Evolutionary conservation across 2,888 invertebrate genomes (phyloP), one percentile per base, ranked within the genome.

Genomic region (Ochlodes sylvanus): DNA sequence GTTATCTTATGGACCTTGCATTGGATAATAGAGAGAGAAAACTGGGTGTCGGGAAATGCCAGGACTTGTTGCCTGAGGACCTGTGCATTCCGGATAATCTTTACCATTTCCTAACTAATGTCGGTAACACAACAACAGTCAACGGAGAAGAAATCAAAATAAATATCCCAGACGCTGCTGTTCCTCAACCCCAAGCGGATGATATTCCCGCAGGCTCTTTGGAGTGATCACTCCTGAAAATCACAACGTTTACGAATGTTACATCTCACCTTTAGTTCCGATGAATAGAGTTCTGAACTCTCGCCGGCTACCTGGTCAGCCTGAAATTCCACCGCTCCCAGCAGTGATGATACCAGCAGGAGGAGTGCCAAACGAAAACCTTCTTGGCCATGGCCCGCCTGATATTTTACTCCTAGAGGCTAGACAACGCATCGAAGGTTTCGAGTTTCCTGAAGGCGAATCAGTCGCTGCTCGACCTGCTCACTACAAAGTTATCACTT

Each of bases 161-260:
- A 0, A 75, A 75, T 34, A 9, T 76, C 0, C 74, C 75, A 0
- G 69, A 71, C 0, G 52, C 50, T 0, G 76, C 73, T 0, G 63
- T 76, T 2, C 73, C 73, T 0, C 73, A 70, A 15, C 50, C 65
- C 0, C 61, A 62, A 47, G 67, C 44, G 6, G 72, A 68, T 0
- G 71, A 61, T 14, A 69, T 64, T 12, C 64, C 65, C n/a, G 21
- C 69, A 21, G 69, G 69, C 9, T 47, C 69, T 69, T 69, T 17
- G 69, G 69, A 14, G 44, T 44, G 0, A 7, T 70, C 0, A 60
- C 57, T 42, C 58, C 69, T 2, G 56, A 56, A 3, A 69, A 42
- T 2, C 71, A 71, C 32, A 71, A 71, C 19, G 56, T 64, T 0
- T 67, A 71, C 14, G 68, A 70, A 15, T 64, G 64, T 32, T 70